Evolutionary conservation across 2,797 vertebrate species (phyloP).

Genomic region (Diceros bicornis): DNA sequence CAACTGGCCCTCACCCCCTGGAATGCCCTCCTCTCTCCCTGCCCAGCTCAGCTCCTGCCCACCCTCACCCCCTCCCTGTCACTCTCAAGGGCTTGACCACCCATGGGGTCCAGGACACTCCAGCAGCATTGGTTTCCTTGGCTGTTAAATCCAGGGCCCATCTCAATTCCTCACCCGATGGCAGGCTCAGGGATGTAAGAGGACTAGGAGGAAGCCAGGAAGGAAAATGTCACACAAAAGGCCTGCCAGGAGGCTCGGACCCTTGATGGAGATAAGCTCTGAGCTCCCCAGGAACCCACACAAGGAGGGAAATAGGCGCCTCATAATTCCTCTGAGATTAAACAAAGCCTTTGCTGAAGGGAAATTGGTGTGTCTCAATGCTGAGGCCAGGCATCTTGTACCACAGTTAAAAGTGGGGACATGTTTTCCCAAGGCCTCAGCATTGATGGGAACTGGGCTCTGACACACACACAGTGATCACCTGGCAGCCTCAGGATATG

Average conservation of each 20-base stretch:
- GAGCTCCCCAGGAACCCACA: neutral
- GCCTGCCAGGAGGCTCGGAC: accelerated
- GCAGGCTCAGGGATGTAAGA: neutral
- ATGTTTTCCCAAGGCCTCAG: neutral
- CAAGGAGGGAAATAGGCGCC: neutral
- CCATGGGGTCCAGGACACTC: neutral
- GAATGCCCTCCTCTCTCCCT: neutral
- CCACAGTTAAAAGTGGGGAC: neutral
- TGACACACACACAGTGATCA: neutral
- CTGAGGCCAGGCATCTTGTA: neutral
- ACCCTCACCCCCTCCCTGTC: accelerated
- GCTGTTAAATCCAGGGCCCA: neutral
- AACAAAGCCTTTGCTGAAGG: neutral
- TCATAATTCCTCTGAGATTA: neutral
- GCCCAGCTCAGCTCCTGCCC: neutral
- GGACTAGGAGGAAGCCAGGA: neutral
- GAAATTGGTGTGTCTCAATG: neutral
- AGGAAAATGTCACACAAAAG: neutral
- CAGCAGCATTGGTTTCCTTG: accelerated
- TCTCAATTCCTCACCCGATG: accelerated
- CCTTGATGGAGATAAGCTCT: neutral
- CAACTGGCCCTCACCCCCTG: no score
- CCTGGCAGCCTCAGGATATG: accelerated
- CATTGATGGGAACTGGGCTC: neutral
- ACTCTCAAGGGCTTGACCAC: neutral